phyloP scores from a whole-genome alignment of 2,888 invertebrate species.

The Tiphia femorata region DNA sequence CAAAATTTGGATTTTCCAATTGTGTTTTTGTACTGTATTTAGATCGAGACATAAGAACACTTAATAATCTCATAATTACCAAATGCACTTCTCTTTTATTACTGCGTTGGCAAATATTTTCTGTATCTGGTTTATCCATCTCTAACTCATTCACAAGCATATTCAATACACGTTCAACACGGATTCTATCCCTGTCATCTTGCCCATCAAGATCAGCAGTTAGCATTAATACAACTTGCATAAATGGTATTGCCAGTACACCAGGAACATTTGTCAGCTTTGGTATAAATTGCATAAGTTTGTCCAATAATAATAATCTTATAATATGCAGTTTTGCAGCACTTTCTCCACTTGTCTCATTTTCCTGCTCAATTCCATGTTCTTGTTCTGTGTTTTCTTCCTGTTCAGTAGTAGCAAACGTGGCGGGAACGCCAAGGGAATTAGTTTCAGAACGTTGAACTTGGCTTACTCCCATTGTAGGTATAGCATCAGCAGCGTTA shows the following conservation, averaged over 20 bases:
- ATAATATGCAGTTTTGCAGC: slow-evolving; percentile 77
- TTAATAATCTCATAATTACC: slow-evolving; percentile 88
- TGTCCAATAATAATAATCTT: slow-evolving; percentile 79
- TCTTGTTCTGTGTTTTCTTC: slow-evolving; percentile 59
- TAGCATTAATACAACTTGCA: slow-evolving; percentile 92
- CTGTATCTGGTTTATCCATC: slow-evolving; percentile 74
- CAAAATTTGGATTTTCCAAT: slow-evolving; percentile 71
- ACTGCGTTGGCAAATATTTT: slow-evolving; percentile 75
- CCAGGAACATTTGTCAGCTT: slow-evolving; percentile 84
- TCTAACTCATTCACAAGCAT: slow-evolving; percentile 81
- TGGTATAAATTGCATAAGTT: slow-evolving; percentile 83
- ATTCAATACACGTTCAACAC: slow-evolving; percentile 81
- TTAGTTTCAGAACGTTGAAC: slow-evolving; percentile 73
- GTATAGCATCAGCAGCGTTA: slow-evolving; percentile 72
- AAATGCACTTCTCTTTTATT: slow-evolving; percentile 88
- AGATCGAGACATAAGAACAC: slow-evolving; percentile 85
- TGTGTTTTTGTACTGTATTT: slow-evolving; percentile 71
- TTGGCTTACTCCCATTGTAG: slow-evolving; percentile 63
- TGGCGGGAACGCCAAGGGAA: slow-evolving; percentile 70
- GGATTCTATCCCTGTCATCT: slow-evolving; percentile 83
- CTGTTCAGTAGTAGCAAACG: slow-evolving; percentile 63
- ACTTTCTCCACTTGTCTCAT: slow-evolving; percentile 59
- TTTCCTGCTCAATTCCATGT: slow-evolving; percentile 64
- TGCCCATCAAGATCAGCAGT: slow-evolving; percentile 90
- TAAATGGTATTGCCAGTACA: slow-evolving; percentile 88